phyloP scores from a whole-genome alignment of 2,888 invertebrate species.

The Drosophila merina region DNA sequence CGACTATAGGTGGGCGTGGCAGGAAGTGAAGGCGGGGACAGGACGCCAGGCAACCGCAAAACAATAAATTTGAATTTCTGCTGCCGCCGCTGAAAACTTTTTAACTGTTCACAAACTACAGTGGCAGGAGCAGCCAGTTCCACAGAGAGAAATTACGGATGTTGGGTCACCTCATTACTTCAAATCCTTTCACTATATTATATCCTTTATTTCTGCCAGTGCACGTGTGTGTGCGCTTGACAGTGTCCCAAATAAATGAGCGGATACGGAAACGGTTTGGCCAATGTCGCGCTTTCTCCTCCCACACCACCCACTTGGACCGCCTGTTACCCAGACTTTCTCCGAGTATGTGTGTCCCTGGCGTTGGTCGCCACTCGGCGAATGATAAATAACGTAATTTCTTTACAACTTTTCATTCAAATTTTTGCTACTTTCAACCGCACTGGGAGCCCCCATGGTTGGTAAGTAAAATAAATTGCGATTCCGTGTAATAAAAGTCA shows the following conservation, averaged over 20 bases:
- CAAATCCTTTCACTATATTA: background rate
- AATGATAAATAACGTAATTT: conserved; percentile 78
- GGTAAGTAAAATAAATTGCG: conserved; percentile 80
- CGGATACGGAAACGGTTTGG: conserved; percentile 76
- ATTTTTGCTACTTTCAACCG: conserved; percentile 60
- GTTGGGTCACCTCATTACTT: background rate
- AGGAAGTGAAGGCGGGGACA: background rate
- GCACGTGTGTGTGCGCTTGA: conserved; percentile 56
- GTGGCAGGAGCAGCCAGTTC: conserved; percentile 16
- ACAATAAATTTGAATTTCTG: conserved; percentile 77
- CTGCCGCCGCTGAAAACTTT: conserved; percentile 64
- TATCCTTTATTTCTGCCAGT: conserved; percentile 14
- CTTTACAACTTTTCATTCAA: conserved; percentile 77
- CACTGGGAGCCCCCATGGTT: conserved; percentile 50
- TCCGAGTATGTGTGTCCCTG: conserved; percentile 19
- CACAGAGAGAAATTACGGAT: background rate
- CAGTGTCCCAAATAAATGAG: conserved; percentile 74
- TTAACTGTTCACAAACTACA: conserved; percentile 70
- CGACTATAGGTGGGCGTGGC: conserved; percentile 41
- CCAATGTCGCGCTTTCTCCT: conserved; percentile 36
- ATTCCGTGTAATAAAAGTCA: conserved; percentile 79
- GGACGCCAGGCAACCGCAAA: conserved; percentile 72
- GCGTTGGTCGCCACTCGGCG: conserved; percentile 55
- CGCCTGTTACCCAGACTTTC: background rate
- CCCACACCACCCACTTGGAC: background rate